A percentile compares a stretch with the other conserved stretches of the same genome.
Evolutionary conservation across 2,797 vertebrate genomes (phyloP).

Genomic region (Syncerus caffer): DNA sequence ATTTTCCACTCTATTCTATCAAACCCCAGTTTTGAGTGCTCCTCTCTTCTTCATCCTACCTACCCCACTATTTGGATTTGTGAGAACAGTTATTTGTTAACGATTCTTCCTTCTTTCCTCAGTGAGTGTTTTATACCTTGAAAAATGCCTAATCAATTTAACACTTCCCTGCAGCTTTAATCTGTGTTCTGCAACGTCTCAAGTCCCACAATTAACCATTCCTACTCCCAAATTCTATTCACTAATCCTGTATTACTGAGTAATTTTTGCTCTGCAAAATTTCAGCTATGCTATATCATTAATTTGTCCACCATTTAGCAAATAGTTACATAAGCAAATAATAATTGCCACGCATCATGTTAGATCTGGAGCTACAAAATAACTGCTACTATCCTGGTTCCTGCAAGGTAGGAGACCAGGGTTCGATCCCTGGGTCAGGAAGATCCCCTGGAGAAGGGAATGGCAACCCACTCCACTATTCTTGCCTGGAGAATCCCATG

Average conservation of each 20-base stretch:
- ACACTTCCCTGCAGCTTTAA: background rate
- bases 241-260: background rate
- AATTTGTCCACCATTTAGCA: background rate
- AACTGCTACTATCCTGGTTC: background rate
- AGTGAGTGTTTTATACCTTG: background rate
- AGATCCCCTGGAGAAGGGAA: background rate
- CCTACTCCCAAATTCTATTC: background rate
- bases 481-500: background rate
- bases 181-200: background rate
- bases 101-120: background rate
- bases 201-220: background rate
- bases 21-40: background rate
- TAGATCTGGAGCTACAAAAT: background rate
- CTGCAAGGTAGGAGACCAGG: background rate
- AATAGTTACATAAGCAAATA: slow-evolving; percentile 21
- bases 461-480: background rate
- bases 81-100: background rate
- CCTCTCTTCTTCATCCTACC: background rate
- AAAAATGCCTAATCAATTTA: background rate
- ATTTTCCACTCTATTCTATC: background rate
- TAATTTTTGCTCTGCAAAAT: slow-evolving; percentile 20
- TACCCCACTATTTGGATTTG: background rate
- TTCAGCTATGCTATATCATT: background rate
- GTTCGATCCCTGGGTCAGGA: background rate
- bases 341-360: background rate